Evolutionary conservation across 30 jellyfish, hydroid and myxozoan genomes (phyloP).

Genomic region (Turritopsis rubra): DNA sequence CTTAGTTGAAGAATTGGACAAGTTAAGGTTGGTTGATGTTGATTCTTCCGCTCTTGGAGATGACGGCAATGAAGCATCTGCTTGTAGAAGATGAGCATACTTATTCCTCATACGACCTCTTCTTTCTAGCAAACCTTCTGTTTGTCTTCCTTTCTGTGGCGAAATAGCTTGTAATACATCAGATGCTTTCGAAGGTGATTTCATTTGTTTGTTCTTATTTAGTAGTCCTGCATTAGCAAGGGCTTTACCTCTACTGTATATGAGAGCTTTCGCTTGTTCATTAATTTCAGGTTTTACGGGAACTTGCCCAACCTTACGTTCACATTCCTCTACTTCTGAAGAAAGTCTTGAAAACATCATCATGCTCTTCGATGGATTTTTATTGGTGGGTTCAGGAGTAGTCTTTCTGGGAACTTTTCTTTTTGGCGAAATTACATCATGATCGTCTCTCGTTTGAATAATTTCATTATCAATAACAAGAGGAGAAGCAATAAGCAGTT

Average conservation of each 20-base stretch:
- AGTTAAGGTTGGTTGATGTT: not conserved
- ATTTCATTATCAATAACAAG: not conserved
- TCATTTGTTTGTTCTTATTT: not conserved
- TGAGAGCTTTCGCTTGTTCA: conserved; percentile 27
- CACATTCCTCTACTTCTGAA: not conserved
- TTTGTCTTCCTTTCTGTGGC: not conserved
- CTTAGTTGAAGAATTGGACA: not conserved
- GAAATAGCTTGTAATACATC: not conserved
- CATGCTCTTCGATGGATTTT: too few relatives aligned
- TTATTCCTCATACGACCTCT: conserved; percentile 36
- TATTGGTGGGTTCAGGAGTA: not conserved
- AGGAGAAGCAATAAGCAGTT: conserved; percentile 3
- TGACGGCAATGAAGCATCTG: not conserved
- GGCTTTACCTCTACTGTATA: conserved; percentile 18
- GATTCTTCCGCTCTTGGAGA: not conserved
- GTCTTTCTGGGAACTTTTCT: not conserved
- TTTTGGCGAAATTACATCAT: not conserved
- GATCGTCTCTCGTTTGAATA: conserved; percentile 10
- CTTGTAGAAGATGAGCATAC: conserved; percentile 53
- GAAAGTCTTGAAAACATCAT: not conserved
- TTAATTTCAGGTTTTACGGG: not conserved
- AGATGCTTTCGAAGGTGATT: not conserved
- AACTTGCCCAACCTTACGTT: not conserved
- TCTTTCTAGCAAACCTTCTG: not conserved
- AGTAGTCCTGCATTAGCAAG: conserved; percentile 10